Percentiles rank a stretch among this genome's conserved stretches.
Evolutionary conservation across 92 coral and sea anemone species (phyloP).

Genomic region (Nematostella vectensis): DNA sequence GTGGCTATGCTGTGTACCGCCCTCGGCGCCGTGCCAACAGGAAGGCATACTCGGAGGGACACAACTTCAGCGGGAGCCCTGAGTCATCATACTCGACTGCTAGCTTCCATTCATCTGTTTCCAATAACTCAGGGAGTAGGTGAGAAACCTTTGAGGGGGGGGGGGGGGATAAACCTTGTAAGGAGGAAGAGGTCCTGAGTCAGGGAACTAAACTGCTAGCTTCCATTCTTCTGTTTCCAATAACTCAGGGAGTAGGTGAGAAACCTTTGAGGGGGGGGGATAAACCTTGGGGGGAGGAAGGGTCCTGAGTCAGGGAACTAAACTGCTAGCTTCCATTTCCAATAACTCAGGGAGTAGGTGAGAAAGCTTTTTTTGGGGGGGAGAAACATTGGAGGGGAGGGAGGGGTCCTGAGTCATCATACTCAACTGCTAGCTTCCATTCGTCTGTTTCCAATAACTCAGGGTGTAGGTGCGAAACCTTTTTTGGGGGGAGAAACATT

Average conservation of each 20-base stretch:
- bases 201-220: slow-evolving; percentile 62
- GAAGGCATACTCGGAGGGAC: slow-evolving; percentile 11
- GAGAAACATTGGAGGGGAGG: background rate
- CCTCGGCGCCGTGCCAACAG: slow-evolving; percentile 5
- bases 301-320: slow-evolving; percentile 76
- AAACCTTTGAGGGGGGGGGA: no score
- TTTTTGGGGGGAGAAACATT: no score
- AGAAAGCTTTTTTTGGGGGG: no score
- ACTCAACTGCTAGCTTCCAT: slow-evolving; percentile 52
- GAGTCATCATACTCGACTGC: slow-evolving; percentile 72
- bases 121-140: slow-evolving; percentile 73
- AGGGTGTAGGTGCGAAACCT: slow-evolving; percentile 61
- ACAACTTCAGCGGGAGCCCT: slow-evolving; percentile 67
- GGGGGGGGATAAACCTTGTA: background rate
- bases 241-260: slow-evolving; percentile 70
- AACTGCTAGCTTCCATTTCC: slow-evolving; percentile 46
- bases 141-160: slow-evolving; percentile 16
- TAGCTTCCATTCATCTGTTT: slow-evolving; percentile 51
- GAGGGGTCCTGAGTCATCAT: slow-evolving; percentile 83
- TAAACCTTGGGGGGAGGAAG: background rate
- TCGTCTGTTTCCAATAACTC: slow-evolving; percentile 69
- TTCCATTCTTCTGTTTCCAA: slow-evolving; percentile 52
- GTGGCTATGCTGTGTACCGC: slow-evolving; percentile 36
- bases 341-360: slow-evolving; percentile 72
- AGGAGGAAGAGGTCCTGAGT: slow-evolving; percentile 82